Evolutionary conservation across 2,797 vertebrate genomes (phyloP), one percentile per base, ranked within the genome.

Genomic region (Catostomus latipinnis): DNA sequence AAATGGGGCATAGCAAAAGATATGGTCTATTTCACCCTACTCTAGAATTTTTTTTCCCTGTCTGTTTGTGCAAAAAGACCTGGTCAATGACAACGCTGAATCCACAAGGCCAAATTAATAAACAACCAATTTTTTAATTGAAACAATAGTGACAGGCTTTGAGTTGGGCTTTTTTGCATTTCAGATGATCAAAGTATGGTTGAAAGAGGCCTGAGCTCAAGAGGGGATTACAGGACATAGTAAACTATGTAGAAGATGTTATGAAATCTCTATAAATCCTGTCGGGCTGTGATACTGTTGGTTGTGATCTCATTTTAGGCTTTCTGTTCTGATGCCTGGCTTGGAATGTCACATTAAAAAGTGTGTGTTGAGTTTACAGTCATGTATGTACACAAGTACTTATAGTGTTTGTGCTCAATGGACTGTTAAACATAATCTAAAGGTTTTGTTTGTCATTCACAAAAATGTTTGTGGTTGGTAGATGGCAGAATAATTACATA

Each of bases 301-400:
- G 74, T 62, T 49, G 57, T 83, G 57, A 76, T 82, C 65, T 78
- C 46, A 63, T 86, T 82, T 80, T 54, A 80, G 22, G 52, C 53
- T 5, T 71, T 52, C 71, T 62, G 14, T 12, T 71, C 67, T 78
- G 71, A 57, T 61, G 34, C 56, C 73, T 57, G n/a, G 52, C 60
- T 49, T 9, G 16, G 2, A 71, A 71, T 76, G 67, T 80, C 57
- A 58, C 34, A 75, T 79, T 68, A 18, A 48, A 61, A 69, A 78
- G 58, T 5, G 48, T 72, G 34, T 52, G 56, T 68, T 9, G 10
- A 74, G 63, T 34, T 43, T 78, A 56, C 73, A 57, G 22, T 75
- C 56, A 16, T 60, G 56, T 53, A 78, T 54, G 53, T 78, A 48
- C 66, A 78, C n/a, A 53, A 45, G 45, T 62, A 18, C 57, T n/a